Base-by-base conservation (phyloP, 2,797 vertebrate species). In the Melopsittacus undulatus region DNA sequence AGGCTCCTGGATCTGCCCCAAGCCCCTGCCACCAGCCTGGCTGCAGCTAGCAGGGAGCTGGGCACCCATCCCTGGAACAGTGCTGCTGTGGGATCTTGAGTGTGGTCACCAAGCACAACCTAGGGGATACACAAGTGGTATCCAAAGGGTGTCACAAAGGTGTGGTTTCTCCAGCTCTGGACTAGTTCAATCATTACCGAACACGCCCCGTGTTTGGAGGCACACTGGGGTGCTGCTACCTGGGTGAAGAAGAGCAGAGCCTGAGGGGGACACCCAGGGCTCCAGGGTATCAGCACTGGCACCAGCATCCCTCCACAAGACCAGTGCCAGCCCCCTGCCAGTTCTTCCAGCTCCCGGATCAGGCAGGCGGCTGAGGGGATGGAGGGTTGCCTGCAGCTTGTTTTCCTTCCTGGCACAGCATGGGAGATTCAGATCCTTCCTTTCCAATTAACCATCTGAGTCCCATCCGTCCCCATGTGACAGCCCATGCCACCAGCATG, bases 181-280 rank as follows among this genome's bases (percentile, higher is more conserved):
- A 4, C 10, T 32, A 29, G n/a, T 11, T 20, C 40, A 15, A 0
- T 2, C 3, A 0, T 59, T 64, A 18, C 38, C 27, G 2, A 5
- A 3, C 23, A 12, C 7, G 18, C 24, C 29, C 59, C 2, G 1
- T 22, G 24, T 11, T 5, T 3, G 40, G 45, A 46, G 59, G 24
- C 0, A 0, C 21, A 12, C 1, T 1, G 38, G 64, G 57, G 30
- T 38, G 56, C 56, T 43, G 78, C n/a, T 1, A 6, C 8, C 43
- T 1, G 7, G 21, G 10, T 32, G 45, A 52, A 54, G n/a, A 0
- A 1, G 57, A 18, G 42, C 61, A 38, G 69, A 61, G 26, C 17
- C 48, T 1, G 0, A 59, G 22, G 14, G n/a, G 56, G 10, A 24
- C 23, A 34, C 22, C 56, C 56, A 34, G 22, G 56, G 56, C n/a